phyloP scores from a whole-genome alignment of 2,888 invertebrate species.

The Microplitis deprimator region DNA sequence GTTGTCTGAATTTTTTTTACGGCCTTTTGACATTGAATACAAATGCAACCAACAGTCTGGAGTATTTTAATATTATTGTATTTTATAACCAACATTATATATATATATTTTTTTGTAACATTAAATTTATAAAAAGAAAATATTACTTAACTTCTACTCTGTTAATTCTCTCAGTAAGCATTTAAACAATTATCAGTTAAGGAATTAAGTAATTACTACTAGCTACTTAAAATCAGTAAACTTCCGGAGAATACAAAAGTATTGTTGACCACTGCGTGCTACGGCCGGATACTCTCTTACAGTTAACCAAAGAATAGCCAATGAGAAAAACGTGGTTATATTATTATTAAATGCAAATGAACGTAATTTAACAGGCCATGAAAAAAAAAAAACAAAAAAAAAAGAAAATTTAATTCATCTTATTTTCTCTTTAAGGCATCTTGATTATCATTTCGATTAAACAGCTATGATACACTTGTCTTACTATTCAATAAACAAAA shows the following conservation, averaged over 20 bases:
- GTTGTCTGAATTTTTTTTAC: slow-evolving; percentile 6
- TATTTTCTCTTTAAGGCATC: too few relatives aligned
- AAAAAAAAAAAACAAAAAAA: neutral
- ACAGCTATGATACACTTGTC: too few relatives aligned
- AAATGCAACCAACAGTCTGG: slow-evolving; percentile 6
- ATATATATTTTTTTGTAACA: too few relatives aligned
- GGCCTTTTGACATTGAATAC: slow-evolving; percentile 33
- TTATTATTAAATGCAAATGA: neutral
- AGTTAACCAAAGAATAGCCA: slow-evolving; percentile 49
- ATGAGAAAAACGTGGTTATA: neutral
- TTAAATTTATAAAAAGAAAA: too few relatives aligned
- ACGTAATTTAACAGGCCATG: neutral
- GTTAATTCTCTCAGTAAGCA: neutral
- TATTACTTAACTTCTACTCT: neutral
- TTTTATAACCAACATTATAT: neutral
- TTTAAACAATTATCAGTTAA: slow-evolving; percentile 1
- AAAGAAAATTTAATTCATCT: too few relatives aligned
- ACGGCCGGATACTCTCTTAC: slow-evolving; percentile 55
- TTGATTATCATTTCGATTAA: too few relatives aligned
- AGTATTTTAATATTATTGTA: neutral
- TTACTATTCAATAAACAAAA: neutral
- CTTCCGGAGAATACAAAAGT: neutral
- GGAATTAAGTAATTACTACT: neutral
- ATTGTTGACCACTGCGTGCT: slow-evolving; percentile 50
- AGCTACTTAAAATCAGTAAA: slow-evolving; percentile 14